Conservation (phyloP, 2,797 vertebrate species). For the Thripadectes ignobilis region DNA sequence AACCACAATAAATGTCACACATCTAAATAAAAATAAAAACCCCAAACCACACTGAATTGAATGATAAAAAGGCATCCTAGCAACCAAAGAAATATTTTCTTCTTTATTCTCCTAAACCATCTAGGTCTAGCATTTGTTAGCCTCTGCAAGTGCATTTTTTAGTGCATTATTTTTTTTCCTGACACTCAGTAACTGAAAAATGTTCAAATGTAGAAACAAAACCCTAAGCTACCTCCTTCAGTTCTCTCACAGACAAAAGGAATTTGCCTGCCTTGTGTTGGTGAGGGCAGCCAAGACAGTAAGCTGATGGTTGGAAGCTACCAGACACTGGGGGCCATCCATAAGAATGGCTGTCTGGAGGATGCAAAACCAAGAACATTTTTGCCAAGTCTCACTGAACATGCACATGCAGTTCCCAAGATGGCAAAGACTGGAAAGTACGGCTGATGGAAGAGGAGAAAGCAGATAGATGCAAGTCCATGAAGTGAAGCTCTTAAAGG, state of each 20-base stretch:
- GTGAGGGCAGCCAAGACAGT: neutral
- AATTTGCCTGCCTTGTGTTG: neutral
- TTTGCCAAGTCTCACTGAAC: neutral
- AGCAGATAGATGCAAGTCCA: neutral
- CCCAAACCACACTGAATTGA: neutral
- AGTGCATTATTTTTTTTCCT: neutral
- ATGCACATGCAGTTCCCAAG: neutral
- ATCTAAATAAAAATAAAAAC: neutral
- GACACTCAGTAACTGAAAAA: neutral
- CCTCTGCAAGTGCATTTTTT: neutral
- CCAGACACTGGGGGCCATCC: neutral
- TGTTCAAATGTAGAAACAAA: neutral
- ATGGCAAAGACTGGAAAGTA: neutral
- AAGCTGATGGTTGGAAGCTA: neutral
- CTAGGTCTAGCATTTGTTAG: neutral
- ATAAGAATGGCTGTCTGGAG: neutral
- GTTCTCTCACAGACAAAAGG: slow-evolving; percentile 32
- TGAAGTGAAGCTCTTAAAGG: neutral
- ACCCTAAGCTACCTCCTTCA: neutral
- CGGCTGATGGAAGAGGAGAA: neutral
- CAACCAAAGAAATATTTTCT: slow-evolving; percentile 20
- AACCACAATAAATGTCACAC: neutral
- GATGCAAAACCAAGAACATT: neutral
- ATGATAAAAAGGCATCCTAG: slow-evolving; percentile 3
- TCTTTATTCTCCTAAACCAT: slow-evolving; percentile 8